A percentile compares a stretch with the other conserved stretches of the same genome.
Evolutionary conservation across 2,888 invertebrate species (phyloP).

Genomic region (Microctonus aethiopoides): DNA sequence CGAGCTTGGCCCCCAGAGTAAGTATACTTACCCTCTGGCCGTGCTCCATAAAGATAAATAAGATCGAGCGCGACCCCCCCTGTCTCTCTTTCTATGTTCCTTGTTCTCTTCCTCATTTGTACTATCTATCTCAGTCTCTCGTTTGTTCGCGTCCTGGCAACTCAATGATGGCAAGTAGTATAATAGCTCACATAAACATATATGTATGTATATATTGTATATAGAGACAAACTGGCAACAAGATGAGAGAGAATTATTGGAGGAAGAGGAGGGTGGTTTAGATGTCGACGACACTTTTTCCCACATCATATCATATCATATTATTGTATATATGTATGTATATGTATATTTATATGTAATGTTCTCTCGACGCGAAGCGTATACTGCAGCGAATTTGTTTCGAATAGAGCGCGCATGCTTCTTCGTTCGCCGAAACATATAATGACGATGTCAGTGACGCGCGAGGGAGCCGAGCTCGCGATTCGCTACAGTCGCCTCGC

Average conservation of each 20-base stretch:
- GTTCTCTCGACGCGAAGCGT: constrained; percentile 26
- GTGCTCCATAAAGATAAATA: constrained; percentile 67
- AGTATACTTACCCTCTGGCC: constrained; percentile 67
- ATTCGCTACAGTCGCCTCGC: constrained; percentile 59
- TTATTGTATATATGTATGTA: neutral
- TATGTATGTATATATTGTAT: neutral
- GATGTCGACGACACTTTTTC: constrained; percentile 29
- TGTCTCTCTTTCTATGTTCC: constrained; percentile 1
- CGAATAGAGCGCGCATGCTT: constrained; percentile 60
- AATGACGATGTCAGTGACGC: constrained; percentile 64
- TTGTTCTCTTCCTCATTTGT: neutral
- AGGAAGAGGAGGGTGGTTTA: neutral
- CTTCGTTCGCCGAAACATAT: constrained; percentile 62
- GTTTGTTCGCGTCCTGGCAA: constrained; percentile 17
- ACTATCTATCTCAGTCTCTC: neutral
- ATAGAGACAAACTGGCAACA: constrained; percentile 21
- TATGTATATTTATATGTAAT: too few species aligned
- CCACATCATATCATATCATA: constrained; percentile 28
- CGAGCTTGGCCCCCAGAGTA: constrained; percentile 49
- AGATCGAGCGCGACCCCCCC: constrained; percentile 49
- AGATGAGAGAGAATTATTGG: neutral
- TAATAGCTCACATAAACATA: neutral
- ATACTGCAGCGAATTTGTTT: constrained; percentile 28
- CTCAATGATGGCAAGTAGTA: constrained; percentile 21
- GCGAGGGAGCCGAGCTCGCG: constrained; percentile 49